phyloP scores from a whole-genome alignment of 2,797 vertebrate genomes.

The Betta splendens region DNA sequence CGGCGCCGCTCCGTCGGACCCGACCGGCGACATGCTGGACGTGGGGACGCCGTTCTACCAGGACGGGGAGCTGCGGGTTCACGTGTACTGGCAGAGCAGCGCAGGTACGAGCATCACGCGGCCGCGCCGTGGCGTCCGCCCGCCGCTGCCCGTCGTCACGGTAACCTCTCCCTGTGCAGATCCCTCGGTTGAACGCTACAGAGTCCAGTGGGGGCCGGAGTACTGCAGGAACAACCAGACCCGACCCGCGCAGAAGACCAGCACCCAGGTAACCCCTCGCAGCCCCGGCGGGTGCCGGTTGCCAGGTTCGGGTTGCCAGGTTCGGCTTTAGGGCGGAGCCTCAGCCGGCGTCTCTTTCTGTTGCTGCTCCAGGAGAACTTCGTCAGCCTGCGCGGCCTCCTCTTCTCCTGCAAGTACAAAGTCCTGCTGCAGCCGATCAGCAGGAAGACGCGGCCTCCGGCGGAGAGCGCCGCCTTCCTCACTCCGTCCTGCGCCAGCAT shows the following conservation, averaged over 20 bases:
- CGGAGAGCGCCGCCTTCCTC: constrained; percentile 84
- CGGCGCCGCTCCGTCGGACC: constrained; percentile 61
- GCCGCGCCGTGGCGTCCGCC: too few relatives aligned
- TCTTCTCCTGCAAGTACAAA: constrained; percentile 93
- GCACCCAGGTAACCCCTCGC: constrained; percentile 80
- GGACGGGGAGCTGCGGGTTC: constrained; percentile 87
- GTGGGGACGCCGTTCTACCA: constrained; percentile 91
- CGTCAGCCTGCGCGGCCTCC: constrained; percentile 83
- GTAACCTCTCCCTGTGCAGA: too few relatives aligned
- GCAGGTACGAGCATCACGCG: constrained; percentile 69
- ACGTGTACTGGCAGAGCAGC: constrained; percentile 91
- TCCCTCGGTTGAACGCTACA: constrained; percentile 78
- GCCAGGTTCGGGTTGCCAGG: too few relatives aligned
- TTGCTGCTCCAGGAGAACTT: constrained; percentile 84
- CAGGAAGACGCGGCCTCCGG: constrained; percentile 74
- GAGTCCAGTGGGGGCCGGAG: constrained; percentile 87
- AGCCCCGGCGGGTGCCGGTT: neutral
- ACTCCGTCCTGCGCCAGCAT: constrained; percentile 88
- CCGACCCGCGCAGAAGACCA: constrained; percentile 73
- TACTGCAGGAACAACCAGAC: constrained; percentile 85
- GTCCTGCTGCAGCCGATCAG: constrained; percentile 84
- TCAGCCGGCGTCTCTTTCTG: neutral
- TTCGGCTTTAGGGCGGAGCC: too few relatives aligned
- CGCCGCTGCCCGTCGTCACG: too few relatives aligned
- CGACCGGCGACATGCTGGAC: constrained; percentile 79